Percentiles rank a stretch among this genome's conserved stretches.
Evolutionary conservation across 1,140 invertebrate species (phyloP).

Genomic region (Drosophila nigromelanica): DNA sequence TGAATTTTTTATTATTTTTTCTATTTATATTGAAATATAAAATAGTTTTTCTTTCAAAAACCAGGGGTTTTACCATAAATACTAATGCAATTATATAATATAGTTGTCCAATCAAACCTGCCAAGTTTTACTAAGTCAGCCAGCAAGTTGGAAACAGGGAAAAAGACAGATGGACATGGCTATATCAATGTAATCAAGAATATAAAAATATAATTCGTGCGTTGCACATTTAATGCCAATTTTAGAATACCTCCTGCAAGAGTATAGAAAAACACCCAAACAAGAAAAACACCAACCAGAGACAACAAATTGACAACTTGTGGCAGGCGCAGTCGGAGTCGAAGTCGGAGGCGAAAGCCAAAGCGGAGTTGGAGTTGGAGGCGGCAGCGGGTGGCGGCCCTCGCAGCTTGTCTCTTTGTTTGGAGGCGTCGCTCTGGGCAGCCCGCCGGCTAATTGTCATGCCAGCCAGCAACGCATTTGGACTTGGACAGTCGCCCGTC

Average conservation of each 20-base stretch:
- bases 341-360: not conserved
- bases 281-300: slow-evolving; percentile 24
- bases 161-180: too few relatives aligned
- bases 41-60: too few relatives aligned
- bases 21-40: too few relatives aligned
- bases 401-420: slow-evolving; percentile 48
- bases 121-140: too few relatives aligned
- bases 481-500: slow-evolving; percentile 39
- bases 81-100: too few relatives aligned
- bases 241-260: not conserved
- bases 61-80: too few relatives aligned
- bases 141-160: too few relatives aligned
- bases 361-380: not conserved
- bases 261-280: slow-evolving; percentile 8
- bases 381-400: slow-evolving; percentile 15
- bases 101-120: too few relatives aligned
- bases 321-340: slow-evolving; percentile 17
- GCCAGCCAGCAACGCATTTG: slow-evolving; percentile 68
- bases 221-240: not conserved
- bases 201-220: not conserved
- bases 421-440: slow-evolving; percentile 74
- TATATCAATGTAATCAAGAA: too few relatives aligned
- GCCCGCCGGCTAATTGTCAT: slow-evolving; percentile 75
- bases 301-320: slow-evolving; percentile 69
- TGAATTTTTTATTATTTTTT: too few relatives aligned